A percentile compares a stretch with the other conserved stretches of the same genome.
Conservation (phyloP, 2,797 vertebrate genomes). For the Tadarida brasiliensis region DNA sequence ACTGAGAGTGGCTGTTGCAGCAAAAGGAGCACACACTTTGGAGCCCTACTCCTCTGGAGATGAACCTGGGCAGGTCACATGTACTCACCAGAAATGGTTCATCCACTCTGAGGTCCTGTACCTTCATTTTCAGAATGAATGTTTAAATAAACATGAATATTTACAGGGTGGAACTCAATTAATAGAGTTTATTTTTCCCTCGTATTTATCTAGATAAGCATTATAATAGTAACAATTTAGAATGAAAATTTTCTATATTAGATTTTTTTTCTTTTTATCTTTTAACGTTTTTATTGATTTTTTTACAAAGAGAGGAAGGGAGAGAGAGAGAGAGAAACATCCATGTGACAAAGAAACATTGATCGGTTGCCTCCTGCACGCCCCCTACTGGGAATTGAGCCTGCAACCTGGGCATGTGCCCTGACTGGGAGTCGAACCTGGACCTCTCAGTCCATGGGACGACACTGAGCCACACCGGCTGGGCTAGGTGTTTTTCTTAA, state of each 20-base stretch:
- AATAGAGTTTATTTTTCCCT: background rate
- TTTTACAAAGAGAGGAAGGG: no score
- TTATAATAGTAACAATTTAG: background rate
- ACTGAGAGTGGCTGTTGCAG: background rate
- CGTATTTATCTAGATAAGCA: background rate
- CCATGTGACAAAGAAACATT: no score
- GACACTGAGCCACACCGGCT: no score
- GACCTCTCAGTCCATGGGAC: no score
- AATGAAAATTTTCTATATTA: background rate
- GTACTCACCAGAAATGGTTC: background rate
- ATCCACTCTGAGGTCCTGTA: background rate
- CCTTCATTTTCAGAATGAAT: background rate
- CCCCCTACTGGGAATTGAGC: no score
- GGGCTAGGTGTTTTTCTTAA: background rate
- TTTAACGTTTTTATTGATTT: no score
- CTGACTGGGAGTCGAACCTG: no score
- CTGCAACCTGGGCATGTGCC: no score
- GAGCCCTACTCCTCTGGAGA: rapidly evolving
- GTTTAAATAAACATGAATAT: background rate
- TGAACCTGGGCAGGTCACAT: no score
- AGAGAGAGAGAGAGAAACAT: no score
- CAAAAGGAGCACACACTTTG: background rate
- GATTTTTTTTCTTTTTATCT: no score
- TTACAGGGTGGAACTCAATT: background rate
- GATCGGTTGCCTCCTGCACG: no score